Evolutionary conservation across 2,888 invertebrate genomes (phyloP), one percentile per base, ranked within the genome.

Genomic region (Xylocampa areola): DNA sequence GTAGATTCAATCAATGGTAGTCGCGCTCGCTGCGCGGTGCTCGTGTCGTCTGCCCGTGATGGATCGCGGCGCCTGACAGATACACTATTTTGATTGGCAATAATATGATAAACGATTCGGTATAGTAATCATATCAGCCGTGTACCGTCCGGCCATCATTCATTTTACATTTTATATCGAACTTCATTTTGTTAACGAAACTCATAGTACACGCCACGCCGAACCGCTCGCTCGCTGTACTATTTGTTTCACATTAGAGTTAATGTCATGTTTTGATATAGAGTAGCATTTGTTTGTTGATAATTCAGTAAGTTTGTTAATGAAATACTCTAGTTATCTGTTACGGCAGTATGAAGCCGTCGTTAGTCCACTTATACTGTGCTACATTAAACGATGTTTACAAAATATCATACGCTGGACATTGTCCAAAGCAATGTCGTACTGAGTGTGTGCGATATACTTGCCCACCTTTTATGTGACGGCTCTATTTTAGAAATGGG

Each of bases 51-150:
- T 80, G 79, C 82, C 76, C 73, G 71, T 91, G 91, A 93, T 89
- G 91, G 91, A 94, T 93, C 86, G 85, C 87, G 83, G 81, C 82
- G 87, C 88, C 90, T 88, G 89, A 90, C 91, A 91, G 94, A 93
- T 89, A 94, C 94, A 93, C 93, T 93, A 94, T 94, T 94, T 94
- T 94, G 94, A 94, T 93, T 93, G 94, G 93, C 93, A 92, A 91
- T 91, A 92, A 89, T 92, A 90, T 91, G 89, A 92, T 91, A 87
- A 90, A 91, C 85, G 90, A 92, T 89, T 89, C 89, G 84, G 82
- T 84, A 82, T 85, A 88, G 90, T 90, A 87, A 88, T 89, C 87
- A 88, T 85, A 90, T 90, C 89, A 88, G 86, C 86, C 87, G 84
- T 84, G 80, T 84, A 85, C 84, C 79, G 81, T 79, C 83, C 86